Evolutionary conservation across 1,140 invertebrate species (phyloP).

Genomic region (Triops cancriformis): DNA sequence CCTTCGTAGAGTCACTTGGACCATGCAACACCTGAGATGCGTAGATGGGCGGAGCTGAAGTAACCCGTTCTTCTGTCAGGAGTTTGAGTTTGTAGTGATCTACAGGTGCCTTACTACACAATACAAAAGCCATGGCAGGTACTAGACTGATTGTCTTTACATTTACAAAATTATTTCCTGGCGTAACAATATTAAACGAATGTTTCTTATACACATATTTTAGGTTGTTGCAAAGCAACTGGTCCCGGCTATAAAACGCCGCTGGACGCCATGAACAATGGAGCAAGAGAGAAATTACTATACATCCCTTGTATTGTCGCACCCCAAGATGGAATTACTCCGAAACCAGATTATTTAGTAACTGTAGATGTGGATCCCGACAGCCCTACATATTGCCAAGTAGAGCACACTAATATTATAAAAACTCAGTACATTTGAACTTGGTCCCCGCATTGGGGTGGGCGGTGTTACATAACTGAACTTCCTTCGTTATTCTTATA

Average conservation of each 20-base stretch:
- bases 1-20: no score
- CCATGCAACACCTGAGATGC: not conserved
- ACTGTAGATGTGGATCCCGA: conserved; percentile 84
- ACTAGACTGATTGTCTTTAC: not conserved
- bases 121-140: not conserved
- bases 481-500: no score
- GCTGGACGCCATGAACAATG: conserved; percentile 64
- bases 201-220: not conserved
- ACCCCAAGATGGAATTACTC: conserved; percentile 42
- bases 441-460: no score
- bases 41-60: not conserved
- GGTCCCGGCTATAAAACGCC: conserved; percentile 46
- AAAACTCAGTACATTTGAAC: no score
- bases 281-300: conserved; percentile 70
- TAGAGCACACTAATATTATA: conserved; percentile 43
- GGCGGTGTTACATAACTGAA: no score
- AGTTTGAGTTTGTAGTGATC: not conserved
- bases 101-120: not conserved
- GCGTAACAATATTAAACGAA: no score
- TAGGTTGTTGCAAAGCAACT: conserved; percentile 3
- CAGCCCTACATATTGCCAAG: conserved; percentile 77
- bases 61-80: not conserved
- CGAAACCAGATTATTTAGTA: conserved; percentile 74
- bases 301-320: conserved; percentile 81
- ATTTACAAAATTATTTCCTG: no score